phyloP scores from a whole-genome alignment of 2,888 invertebrate genomes.

The Leptura quadrifasciata region DNA sequence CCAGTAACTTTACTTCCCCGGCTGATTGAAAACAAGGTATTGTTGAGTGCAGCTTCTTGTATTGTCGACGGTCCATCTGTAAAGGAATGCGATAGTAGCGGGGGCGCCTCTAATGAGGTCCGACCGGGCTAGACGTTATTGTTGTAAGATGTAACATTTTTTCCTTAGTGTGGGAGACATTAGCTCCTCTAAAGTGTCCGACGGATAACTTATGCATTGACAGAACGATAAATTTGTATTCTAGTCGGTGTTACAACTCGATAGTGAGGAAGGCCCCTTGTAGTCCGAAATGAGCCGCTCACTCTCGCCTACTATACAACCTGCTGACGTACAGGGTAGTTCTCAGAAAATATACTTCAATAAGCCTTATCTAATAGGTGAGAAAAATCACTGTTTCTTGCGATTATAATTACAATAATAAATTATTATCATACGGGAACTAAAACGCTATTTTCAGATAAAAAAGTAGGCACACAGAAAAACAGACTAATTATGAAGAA shows the following conservation, averaged over 20 bases:
- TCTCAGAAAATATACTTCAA: neutral
- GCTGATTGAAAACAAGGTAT: neutral
- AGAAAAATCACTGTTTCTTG: no score
- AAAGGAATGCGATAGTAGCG: conserved; percentile 40
- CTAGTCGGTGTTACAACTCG: conserved; percentile 65
- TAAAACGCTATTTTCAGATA: no score
- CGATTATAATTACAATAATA: no score
- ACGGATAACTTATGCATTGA: conserved; percentile 68
- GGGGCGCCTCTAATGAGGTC: conserved; percentile 55
- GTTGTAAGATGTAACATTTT: conserved; percentile 49
- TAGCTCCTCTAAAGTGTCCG: conserved; percentile 63
- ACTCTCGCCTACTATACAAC: conserved; percentile 11
- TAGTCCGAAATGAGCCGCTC: conserved; percentile 63
- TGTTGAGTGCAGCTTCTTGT: neutral
- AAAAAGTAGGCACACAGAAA: no score
- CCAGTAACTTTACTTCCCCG: neutral
- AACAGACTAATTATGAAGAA: no score
- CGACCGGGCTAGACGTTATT: conserved; percentile 51
- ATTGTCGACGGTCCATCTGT: conserved; percentile 42
- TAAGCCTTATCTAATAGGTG: no score
- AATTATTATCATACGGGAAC: no score
- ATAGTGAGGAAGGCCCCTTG: conserved; percentile 64
- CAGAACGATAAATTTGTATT: conserved; percentile 70
- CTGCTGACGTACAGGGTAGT: conserved; percentile 13
- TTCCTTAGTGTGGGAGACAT: conserved; percentile 66